Percentiles rank a stretch among this genome's conserved stretches.
Conservation (phyloP, 2,888 invertebrate species). For the Spodoptera picta region DNA sequence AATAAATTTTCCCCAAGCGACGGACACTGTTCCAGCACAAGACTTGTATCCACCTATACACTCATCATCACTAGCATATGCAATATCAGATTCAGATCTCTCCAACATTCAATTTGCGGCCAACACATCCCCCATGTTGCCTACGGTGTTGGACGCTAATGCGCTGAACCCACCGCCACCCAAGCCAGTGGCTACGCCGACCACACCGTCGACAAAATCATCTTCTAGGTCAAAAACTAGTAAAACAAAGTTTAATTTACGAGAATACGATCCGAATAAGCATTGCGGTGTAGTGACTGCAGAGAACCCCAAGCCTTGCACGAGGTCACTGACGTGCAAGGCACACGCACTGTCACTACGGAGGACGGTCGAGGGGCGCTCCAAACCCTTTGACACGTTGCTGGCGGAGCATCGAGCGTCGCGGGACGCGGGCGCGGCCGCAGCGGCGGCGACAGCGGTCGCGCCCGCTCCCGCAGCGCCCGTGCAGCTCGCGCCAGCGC, state of each 20-base stretch:
- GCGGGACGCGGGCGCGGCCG: conserved; percentile 82
- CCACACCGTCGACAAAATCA: conserved; percentile 69
- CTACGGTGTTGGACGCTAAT: conserved; percentile 66
- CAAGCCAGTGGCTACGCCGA: conserved; percentile 62
- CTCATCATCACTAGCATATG: conserved; percentile 69
- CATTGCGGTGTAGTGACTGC: conserved; percentile 94
- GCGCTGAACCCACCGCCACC: conserved; percentile 50
- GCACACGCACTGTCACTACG: conserved; percentile 91
- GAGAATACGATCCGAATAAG: conserved; percentile 94
- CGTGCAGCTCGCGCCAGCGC: conserved; percentile 47
- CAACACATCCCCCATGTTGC: conserved; percentile 72
- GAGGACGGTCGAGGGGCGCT: conserved; percentile 91
- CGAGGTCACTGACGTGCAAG: conserved; percentile 93
- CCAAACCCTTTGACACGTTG: conserved; percentile 92
- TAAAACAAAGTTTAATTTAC: conserved; percentile 84
- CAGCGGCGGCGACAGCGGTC: conserved; percentile 58
- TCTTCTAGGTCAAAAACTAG: conserved; percentile 73
- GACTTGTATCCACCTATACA: conserved; percentile 76
- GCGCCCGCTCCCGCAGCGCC: conserved; percentile 53
- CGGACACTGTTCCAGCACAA: conserved; percentile 71
- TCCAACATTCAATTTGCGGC: conserved; percentile 79
- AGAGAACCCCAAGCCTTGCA: conserved; percentile 92
- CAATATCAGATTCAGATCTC: conserved; percentile 76
- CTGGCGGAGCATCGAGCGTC: conserved; percentile 92
- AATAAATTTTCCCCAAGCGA: conserved; percentile 79